These are phyloP conservation scores for Nomada fucata DNA, from an alignment of 2,888 invertebrate species.

Conservation along the genomic window DNA sequence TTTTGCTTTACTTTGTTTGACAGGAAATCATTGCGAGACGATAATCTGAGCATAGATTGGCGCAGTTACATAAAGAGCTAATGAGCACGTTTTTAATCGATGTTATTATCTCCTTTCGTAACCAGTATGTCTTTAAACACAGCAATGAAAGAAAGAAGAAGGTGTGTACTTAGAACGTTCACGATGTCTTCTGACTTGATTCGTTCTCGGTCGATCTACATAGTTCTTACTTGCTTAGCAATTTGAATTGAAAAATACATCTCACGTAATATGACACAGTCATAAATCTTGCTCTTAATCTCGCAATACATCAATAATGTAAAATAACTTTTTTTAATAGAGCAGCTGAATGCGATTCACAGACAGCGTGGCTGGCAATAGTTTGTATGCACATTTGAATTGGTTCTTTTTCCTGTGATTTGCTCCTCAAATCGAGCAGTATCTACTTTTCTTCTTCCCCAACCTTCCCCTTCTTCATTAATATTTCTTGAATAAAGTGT, in stretches of 20 bases:
- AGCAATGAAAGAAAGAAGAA: slow-evolving; percentile 8
- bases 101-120: slow-evolving; percentile 42
- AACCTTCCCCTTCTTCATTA: no score
- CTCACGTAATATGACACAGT: background rate
- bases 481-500: background rate
- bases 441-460: no score
- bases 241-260: slow-evolving; percentile 23
- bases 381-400: background rate
- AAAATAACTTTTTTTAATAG: background rate
- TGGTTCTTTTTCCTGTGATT: background rate
- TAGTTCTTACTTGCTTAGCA: background rate
- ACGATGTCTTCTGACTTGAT: slow-evolving; percentile 9
- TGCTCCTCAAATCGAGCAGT: background rate
- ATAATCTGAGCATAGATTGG: slow-evolving; percentile 24
- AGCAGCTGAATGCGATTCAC: background rate
- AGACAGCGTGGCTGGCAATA: background rate
- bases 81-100: slow-evolving; percentile 42
- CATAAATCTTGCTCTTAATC: slow-evolving; percentile 31
- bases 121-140: slow-evolving; percentile 24
- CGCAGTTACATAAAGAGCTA: slow-evolving; percentile 41
- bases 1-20: slow-evolving; percentile 19
- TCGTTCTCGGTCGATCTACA: slow-evolving; percentile 6
- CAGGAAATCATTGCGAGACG: slow-evolving; percentile 23
- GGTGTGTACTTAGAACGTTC: background rate
- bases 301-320: background rate